Percentiles rank a stretch among this genome's conserved stretches.
Conservation (phyloP, 2,113 vertebrate genomes). For the Pangasianodon hypophthalmus region DNA sequence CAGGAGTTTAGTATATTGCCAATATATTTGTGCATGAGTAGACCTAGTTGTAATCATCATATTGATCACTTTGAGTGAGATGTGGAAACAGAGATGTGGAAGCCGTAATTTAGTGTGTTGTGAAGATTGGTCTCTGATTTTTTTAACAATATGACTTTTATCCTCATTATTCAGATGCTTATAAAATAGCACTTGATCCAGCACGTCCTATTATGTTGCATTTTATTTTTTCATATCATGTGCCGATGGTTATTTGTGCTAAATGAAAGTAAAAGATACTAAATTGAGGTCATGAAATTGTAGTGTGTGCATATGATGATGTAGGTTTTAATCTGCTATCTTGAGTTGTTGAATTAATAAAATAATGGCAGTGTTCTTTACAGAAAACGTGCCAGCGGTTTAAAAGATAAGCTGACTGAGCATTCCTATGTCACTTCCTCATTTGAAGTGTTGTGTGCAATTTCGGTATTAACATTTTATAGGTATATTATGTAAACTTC, state of each 20-base stretch:
- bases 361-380: neutral
- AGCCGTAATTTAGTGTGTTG: neutral
- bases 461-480: neutral
- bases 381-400: neutral
- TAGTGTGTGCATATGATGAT: neutral
- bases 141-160: neutral
- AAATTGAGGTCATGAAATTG: neutral
- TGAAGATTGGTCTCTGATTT: neutral
- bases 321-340: neutral
- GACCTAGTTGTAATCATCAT: neutral
- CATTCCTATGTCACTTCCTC: neutral
- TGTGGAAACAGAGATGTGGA: neutral
- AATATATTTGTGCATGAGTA: neutral
- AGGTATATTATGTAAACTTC: neutral
- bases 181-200: neutral
- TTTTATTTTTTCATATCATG: neutral
- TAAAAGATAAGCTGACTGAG: neutral
- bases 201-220: neutral
- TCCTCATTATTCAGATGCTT: neutral
- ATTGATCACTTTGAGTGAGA: neutral
- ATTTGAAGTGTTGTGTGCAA: neutral
- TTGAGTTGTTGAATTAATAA: neutral
- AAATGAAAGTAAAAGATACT: neutral
- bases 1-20: neutral
- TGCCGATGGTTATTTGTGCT: neutral